Evolutionary conservation across 2,888 invertebrate genomes (phyloP).

Genomic region (Limnephilus marmoratus): DNA sequence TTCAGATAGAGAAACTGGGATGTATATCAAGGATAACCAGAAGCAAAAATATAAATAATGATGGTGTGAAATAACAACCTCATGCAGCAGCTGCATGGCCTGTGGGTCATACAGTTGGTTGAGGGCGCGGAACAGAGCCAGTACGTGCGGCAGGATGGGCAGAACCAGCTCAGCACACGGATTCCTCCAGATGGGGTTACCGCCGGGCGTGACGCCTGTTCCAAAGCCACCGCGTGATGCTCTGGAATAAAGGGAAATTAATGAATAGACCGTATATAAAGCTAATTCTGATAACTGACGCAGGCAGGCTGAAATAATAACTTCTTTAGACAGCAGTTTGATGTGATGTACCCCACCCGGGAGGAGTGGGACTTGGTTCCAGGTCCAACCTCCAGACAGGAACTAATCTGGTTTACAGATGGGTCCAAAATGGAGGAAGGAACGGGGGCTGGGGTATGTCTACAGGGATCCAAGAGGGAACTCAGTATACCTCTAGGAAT

Average conservation of each 20-base stretch:
- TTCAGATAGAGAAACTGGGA: slow-evolving; percentile 13
- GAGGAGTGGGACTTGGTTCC: too few relatives aligned
- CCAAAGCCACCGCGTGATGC: slow-evolving; percentile 92
- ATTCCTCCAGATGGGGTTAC: slow-evolving; percentile 90
- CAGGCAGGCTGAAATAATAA: background rate
- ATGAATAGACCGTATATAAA: background rate
- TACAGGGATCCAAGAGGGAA: too few relatives aligned
- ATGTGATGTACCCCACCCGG: too few relatives aligned
- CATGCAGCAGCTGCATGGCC: slow-evolving; percentile 80
- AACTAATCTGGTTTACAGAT: too few relatives aligned
- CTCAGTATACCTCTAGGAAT: too few relatives aligned
- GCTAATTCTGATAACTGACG: background rate
- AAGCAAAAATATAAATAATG: background rate
- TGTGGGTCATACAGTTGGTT: slow-evolving; percentile 88
- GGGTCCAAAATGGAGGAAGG: too few relatives aligned
- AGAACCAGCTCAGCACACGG: slow-evolving; percentile 91
- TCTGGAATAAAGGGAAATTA: background rate
- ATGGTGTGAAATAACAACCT: slow-evolving; percentile 68
- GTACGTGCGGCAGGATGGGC: slow-evolving; percentile 87
- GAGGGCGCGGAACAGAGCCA: slow-evolving; percentile 86
- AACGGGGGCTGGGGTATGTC: too few relatives aligned
- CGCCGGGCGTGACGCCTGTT: slow-evolving; percentile 84
- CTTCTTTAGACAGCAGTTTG: too few relatives aligned
- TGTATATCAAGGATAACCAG: background rate
- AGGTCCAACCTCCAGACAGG: too few relatives aligned